These are phyloP conservation scores for Amia ocellicauda DNA, from an alignment of 2,113 vertebrate genomes.

Conservation along the genomic window DNA sequence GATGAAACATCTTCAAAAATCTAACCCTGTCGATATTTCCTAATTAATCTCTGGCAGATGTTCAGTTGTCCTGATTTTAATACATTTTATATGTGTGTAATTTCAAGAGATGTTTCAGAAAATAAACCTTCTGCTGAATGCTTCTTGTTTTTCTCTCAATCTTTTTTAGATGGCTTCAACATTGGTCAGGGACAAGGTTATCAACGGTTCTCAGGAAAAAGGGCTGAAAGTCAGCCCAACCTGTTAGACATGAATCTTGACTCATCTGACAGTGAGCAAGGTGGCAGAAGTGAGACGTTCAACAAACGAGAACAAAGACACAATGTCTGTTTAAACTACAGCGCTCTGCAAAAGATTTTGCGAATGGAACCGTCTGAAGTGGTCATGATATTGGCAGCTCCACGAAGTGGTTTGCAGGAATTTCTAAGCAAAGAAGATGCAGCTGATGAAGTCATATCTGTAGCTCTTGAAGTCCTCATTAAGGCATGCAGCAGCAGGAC, in stretches of 20 bases:
- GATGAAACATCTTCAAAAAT: not conserved
- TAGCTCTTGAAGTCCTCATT: constrained; percentile 28
- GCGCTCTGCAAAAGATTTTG: constrained; percentile 19
- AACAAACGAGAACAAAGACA: not conserved
- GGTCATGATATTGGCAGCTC: constrained; percentile 30
- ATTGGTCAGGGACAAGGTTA: not conserved
- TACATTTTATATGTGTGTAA: not conserved
- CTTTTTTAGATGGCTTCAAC: not conserved
- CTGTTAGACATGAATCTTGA: not conserved
- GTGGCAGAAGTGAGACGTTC: not conserved
- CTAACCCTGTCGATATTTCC: too few species aligned
- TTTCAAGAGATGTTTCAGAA: not conserved
- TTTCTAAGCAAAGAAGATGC: constrained; percentile 17
- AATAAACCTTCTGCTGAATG: not conserved
- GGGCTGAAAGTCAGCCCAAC: constrained; percentile 12
- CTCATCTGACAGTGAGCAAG: not conserved
- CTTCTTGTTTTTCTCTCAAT: not conserved
- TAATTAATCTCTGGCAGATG: not conserved
- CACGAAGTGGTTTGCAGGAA: constrained; percentile 28
- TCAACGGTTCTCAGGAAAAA: not conserved
- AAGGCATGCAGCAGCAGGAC: constrained; percentile 24
- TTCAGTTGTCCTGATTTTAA: not conserved
- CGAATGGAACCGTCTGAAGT: constrained; percentile 28
- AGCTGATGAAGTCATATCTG: constrained; percentile 3
- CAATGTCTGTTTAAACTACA: constrained; percentile 19